Evolutionary conservation across 2,797 vertebrate species (phyloP).

Genomic region (Setipinna tenuifilis): DNA sequence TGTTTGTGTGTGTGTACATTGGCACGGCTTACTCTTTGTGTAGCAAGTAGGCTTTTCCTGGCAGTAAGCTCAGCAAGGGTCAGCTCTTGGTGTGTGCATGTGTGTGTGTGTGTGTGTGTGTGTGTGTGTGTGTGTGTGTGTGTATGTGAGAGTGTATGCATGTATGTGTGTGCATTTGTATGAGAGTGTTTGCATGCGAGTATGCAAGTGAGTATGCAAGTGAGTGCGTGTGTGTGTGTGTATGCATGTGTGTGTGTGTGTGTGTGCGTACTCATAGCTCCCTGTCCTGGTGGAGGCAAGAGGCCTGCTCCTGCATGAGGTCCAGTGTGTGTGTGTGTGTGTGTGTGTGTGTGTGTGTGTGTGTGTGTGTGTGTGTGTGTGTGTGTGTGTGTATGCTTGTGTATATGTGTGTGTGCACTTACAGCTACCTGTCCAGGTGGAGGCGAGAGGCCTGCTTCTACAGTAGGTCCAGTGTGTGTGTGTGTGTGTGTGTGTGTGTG

Average conservation of each 20-base stretch:
- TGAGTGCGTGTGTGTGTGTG: not conserved
- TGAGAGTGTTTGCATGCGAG: too few species aligned
- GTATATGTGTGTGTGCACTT: conserved; percentile 61
- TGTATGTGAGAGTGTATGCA: too few species aligned
- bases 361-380: not conserved
- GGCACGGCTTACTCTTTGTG: too few species aligned
- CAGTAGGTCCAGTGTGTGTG: conserved; percentile 67
- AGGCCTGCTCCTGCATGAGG: not conserved
- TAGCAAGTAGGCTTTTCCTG: too few species aligned
- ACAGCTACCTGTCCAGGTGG: conserved; percentile 90
- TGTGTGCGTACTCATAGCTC: conserved; percentile 78
- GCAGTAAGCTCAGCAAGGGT: too few species aligned
- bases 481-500: not conserved
- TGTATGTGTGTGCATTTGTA: too few species aligned
- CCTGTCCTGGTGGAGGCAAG: conserved; percentile 83
- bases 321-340: conserved; percentile 58
- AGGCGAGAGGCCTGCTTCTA: conserved; percentile 79
- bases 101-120: not conserved
- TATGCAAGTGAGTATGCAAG: too few species aligned
- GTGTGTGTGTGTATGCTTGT: too few species aligned
- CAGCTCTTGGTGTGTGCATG: not conserved
- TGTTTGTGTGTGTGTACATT: too few species aligned
- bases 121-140: too few species aligned
- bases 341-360: not conserved
- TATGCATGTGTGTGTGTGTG: not conserved